A percentile compares a stretch with the other conserved stretches of the same genome.
Conservation (phyloP, 2,113 vertebrate species). For the Mustela lutreola region DNA sequence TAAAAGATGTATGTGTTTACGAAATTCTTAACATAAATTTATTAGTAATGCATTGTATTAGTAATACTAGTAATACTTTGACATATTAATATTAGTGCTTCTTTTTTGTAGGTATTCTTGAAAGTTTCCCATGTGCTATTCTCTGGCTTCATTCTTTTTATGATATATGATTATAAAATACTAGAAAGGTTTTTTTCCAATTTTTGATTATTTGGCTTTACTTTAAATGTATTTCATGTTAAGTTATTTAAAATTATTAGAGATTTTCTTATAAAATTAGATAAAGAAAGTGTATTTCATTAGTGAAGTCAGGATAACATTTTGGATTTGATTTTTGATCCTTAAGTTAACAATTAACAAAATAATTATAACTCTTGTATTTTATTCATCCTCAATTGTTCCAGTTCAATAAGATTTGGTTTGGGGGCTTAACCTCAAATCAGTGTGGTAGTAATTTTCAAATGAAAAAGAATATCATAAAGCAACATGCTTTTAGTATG, state of each 20-base stretch:
- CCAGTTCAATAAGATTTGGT: background rate
- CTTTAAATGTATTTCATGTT: background rate
- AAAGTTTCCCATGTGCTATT: background rate
- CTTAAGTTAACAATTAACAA: background rate
- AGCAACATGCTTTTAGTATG: background rate
- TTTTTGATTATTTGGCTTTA: background rate
- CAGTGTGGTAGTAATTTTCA: background rate
- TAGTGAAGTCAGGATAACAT: background rate
- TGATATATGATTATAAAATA: background rate
- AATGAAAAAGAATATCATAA: background rate
- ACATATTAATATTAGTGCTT: background rate
- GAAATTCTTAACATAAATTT: background rate
- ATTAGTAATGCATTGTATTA: background rate
- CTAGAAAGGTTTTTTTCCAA: background rate
- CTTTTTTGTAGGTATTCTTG: slow-evolving; percentile 22
- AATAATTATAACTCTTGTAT: background rate
- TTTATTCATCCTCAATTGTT: background rate
- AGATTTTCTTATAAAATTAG: background rate
- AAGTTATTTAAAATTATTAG: background rate
- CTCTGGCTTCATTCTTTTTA: background rate
- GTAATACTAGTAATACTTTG: background rate
- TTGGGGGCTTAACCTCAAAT: background rate
- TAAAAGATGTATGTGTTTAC: background rate
- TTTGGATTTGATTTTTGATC: slow-evolving; percentile 45
- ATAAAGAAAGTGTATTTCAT: background rate